Evolutionary conservation across 2,888 invertebrate species (phyloP).

Genomic region (Nebria salina): DNA sequence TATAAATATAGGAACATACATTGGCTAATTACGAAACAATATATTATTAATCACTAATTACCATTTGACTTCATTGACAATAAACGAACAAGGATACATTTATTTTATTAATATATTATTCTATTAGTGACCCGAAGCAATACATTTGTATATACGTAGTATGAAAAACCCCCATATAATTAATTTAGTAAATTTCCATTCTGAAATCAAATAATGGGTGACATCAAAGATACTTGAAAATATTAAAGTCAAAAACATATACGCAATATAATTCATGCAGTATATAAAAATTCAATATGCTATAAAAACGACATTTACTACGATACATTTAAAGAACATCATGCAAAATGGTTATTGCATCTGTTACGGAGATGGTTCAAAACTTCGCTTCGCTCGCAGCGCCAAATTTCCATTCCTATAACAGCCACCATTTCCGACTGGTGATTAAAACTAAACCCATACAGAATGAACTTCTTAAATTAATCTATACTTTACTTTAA

Average conservation of each 20-base stretch:
- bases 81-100: background rate
- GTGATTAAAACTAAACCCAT: background rate
- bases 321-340: constrained; percentile 35
- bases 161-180: background rate
- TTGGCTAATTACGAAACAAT: constrained; percentile 3
- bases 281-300: constrained; percentile 45
- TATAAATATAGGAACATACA: background rate
- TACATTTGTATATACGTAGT: background rate
- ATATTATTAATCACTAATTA: background rate
- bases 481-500: background rate
- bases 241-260: background rate
- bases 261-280: constrained; percentile 37
- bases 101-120: background rate
- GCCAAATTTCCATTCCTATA: constrained; percentile 6
- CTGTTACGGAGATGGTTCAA: constrained; percentile 5
- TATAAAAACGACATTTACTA: constrained; percentile 43
- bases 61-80: background rate
- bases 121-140: background rate
- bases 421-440: background rate
- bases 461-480: background rate
- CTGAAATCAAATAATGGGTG: background rate
- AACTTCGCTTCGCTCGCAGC: constrained; percentile 16
- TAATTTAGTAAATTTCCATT: background rate
- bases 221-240: background rate
- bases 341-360: constrained; percentile 36